Evolutionary conservation across 2,113 vertebrate genomes (phyloP).

Genomic region (Oncorhynchus nerka): DNA sequence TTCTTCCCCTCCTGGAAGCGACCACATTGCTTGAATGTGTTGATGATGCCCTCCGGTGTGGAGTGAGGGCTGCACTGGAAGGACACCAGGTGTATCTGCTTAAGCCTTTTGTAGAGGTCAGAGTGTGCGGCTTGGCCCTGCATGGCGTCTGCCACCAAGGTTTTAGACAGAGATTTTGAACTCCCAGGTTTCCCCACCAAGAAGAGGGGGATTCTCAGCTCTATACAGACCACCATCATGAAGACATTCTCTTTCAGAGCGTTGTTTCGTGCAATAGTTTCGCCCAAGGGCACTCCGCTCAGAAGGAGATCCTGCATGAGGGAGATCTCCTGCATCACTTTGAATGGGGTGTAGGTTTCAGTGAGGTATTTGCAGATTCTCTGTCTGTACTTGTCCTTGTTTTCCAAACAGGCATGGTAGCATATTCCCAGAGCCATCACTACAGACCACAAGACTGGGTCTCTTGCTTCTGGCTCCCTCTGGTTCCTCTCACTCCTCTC

Average conservation of each 20-base stretch:
- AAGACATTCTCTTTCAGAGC: conserved; percentile 96
- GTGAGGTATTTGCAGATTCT: conserved; percentile 74
- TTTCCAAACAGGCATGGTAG: conserved; percentile 89
- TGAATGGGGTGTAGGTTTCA: conserved; percentile 56
- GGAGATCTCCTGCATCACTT: conserved; percentile 81
- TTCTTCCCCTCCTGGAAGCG: conserved; percentile 96
- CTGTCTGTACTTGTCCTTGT: conserved; percentile 77
- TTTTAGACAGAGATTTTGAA: conserved; percentile 96
- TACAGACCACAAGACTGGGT: conserved; percentile 83
- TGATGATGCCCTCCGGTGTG: conserved; percentile 93
- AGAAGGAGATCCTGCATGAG: conserved; percentile 86
- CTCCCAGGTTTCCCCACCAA: conserved; percentile 97
- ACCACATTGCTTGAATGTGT: conserved; percentile 92
- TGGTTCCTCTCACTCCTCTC: conserved; percentile 14
- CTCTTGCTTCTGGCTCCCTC: conserved; percentile 5
- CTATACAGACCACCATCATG: conserved; percentile 97
- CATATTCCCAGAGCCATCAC: conserved; percentile 87
- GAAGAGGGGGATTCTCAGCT: conserved; percentile 92
- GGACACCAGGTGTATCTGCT: conserved; percentile 92
- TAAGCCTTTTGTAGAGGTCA: conserved; percentile 84
- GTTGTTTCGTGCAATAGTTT: conserved; percentile 88
- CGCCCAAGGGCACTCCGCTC: conserved; percentile 75
- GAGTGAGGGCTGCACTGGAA: conserved; percentile 98
- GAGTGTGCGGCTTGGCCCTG: conserved; percentile 88
- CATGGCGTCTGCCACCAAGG: conserved; percentile 93